These are phyloP conservation scores for Zhengitettix transpicula DNA, from an alignment of 2,888 invertebrate genomes.

Conservation along the genomic window DNA sequence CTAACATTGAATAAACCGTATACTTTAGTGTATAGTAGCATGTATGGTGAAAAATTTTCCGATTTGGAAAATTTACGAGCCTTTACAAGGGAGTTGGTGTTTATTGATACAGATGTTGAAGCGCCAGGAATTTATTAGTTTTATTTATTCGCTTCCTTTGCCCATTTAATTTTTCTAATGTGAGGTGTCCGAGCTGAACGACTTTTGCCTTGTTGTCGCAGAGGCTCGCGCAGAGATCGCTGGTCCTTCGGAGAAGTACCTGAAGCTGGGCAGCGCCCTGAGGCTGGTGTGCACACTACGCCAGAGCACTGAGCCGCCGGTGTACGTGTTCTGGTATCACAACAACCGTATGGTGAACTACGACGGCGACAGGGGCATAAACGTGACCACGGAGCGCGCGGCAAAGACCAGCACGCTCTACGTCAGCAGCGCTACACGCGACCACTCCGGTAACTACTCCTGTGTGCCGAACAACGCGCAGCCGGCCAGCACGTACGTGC, in stretches of 20 bases:
- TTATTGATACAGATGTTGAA: too few species aligned
- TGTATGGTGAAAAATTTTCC: too few species aligned
- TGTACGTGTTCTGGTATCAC: conserved; percentile 76
- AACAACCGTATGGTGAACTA: conserved; percentile 74
- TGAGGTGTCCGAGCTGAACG: too few species aligned
- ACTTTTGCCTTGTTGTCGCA: conserved; percentile 27
- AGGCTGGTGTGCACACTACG: conserved; percentile 66
- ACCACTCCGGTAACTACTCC: conserved; percentile 73
- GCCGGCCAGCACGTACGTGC: conserved; percentile 73
- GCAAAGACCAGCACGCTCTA: conserved; percentile 23
- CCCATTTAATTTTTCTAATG: too few species aligned
- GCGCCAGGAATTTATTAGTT: too few species aligned
- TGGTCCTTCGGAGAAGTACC: conserved; percentile 70
- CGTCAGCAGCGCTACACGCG: conserved; percentile 36
- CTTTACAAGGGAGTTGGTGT: too few species aligned
- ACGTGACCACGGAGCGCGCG: conserved; percentile 27
- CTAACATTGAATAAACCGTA: too few species aligned
- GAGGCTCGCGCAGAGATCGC: conserved; percentile 77
- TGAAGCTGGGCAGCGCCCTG: conserved; percentile 72
- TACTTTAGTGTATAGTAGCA: too few species aligned
- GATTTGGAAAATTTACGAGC: too few species aligned
- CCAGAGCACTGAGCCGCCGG: conserved; percentile 69
- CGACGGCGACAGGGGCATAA: conserved; percentile 38
- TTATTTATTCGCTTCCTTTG: too few species aligned
- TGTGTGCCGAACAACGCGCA: conserved; percentile 80